Base-by-base conservation (phyloP, 1,140 invertebrate genomes). In the Trichonephila clavata region DNA sequence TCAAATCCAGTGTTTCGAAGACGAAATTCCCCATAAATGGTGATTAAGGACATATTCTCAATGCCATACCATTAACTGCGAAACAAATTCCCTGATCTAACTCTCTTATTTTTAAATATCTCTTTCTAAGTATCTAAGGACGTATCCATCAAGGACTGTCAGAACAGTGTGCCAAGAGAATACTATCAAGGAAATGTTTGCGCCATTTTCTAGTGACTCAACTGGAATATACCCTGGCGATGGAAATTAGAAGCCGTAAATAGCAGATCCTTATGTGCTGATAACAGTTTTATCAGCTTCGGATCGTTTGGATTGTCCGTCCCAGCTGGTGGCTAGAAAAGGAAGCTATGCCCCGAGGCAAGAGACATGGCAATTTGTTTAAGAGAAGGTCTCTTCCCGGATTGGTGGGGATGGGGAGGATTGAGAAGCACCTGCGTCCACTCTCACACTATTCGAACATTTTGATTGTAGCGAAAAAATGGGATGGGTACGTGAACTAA, bases 331-430 rank as follows among this genome's bases (percentile, higher is more conserved):
- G 50, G 50, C 50, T 50, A 50, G 50, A 50, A 50, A 68, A 2
- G 24, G n/a, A n/a, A 68, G 14, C 24, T 24, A n/a, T 68, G 65
- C 24, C 65, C 21, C 10, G 65, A 68, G 65, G 65, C 65, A 68
- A 68, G n/a, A 24, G 65, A 68, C 65, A 68, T 24, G 24, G 65
- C 65, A 68, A 68, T 68, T 68, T 68, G 65, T 68, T 68, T 65
- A 10, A n/a, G n/a, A 13, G n/a, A 14, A n/a, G 24, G 14, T n/a
- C n/a, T 68, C 65, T 68, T 14, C 13, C 24, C 27, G 2, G 13
- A 13, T 50, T 1, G 32, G 32, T 50, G 8, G 50, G 10, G 43
- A 10, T 50, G 50, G 50, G 50, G 7, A 50, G 50, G 50, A 13
- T 7, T 0, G 50, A 50, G n/a, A 24, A 27, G 8, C 65, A 68